These are phyloP conservation scores for Drosophila micromelanica DNA, from an alignment of 1,140 invertebrate species.

Conservation along the genomic window DNA sequence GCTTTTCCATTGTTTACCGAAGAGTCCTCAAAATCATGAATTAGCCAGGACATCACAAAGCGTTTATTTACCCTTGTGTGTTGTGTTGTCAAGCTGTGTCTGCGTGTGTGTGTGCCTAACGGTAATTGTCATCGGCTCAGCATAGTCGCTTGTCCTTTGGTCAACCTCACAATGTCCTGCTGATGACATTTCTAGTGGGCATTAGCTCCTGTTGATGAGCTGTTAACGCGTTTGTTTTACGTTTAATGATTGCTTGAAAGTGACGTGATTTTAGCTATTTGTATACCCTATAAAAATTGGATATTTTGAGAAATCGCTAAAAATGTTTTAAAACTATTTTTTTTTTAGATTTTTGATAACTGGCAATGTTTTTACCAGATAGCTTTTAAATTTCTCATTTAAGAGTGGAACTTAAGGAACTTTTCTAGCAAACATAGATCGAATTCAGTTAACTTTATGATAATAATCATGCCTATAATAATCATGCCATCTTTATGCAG, in stretches of 20 bases:
- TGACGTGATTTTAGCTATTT: neutral
- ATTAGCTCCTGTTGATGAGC: constrained; percentile 51
- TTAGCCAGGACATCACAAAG: constrained; percentile 62
- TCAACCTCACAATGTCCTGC: constrained; percentile 35
- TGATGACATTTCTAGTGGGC: constrained; percentile 36
- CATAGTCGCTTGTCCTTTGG: constrained; percentile 19
- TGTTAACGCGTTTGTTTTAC: constrained; percentile 43
- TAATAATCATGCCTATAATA: too few relatives aligned
- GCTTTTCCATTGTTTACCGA: constrained; percentile 61
- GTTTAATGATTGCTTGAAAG: too few relatives aligned
- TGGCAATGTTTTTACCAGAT: too few relatives aligned
- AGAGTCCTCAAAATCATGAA: constrained; percentile 75
- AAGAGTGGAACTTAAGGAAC: too few relatives aligned
- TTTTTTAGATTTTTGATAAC: too few relatives aligned
- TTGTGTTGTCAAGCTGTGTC: neutral
- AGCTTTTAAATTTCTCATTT: too few relatives aligned
- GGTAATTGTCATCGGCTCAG: constrained; percentile 63
- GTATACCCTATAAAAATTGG: neutral
- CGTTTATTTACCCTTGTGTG: constrained; percentile 49
- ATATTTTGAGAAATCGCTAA: too few relatives aligned
- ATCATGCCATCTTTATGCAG: neutral
- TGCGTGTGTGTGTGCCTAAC: constrained; percentile 48
- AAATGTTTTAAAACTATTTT: too few relatives aligned
- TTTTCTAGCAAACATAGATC: neutral
- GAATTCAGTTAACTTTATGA: neutral